These are phyloP conservation scores for Chaitophorus viminalis DNA, from an alignment of 2,888 invertebrate species.

Conservation along the genomic window DNA sequence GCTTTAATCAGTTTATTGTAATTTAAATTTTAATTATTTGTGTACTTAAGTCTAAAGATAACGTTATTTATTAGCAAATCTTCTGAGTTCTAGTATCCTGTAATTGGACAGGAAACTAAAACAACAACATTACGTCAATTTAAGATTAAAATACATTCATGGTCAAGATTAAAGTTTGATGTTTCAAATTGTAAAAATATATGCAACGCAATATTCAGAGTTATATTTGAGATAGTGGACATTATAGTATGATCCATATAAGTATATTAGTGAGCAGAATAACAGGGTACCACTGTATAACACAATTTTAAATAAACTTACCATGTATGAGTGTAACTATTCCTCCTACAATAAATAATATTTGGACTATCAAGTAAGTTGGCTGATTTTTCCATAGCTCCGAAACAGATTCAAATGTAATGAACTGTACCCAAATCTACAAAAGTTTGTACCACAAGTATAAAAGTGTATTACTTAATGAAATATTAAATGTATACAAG, in stretches of 20 bases:
- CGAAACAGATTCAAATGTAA: slow-evolving; percentile 26
- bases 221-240: neutral
- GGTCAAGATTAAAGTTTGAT: too few relatives aligned
- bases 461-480: neutral
- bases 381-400: slow-evolving; percentile 75
- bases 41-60: too few relatives aligned
- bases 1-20: too few relatives aligned
- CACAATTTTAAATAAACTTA: slow-evolving; percentile 67
- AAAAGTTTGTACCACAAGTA: neutral
- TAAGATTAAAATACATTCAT: too few relatives aligned
- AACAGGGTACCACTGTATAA: neutral
- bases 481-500: too few relatives aligned
- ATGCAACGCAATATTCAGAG: neutral
- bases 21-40: too few relatives aligned
- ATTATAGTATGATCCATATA: too few relatives aligned
- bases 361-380: slow-evolving; percentile 75
- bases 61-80: too few relatives aligned
- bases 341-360: slow-evolving; percentile 73
- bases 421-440: slow-evolving; percentile 23
- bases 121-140: too few relatives aligned
- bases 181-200: too few relatives aligned
- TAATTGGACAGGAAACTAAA: too few relatives aligned
- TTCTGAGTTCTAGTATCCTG: too few relatives aligned
- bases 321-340: slow-evolving; percentile 76
- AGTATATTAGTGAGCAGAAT: neutral